A percentile compares a stretch with the other conserved stretches of the same genome.
Evolutionary conservation across 2,797 vertebrate genomes (phyloP).

Genomic region (Cryptoblepharus egeriae): DNA sequence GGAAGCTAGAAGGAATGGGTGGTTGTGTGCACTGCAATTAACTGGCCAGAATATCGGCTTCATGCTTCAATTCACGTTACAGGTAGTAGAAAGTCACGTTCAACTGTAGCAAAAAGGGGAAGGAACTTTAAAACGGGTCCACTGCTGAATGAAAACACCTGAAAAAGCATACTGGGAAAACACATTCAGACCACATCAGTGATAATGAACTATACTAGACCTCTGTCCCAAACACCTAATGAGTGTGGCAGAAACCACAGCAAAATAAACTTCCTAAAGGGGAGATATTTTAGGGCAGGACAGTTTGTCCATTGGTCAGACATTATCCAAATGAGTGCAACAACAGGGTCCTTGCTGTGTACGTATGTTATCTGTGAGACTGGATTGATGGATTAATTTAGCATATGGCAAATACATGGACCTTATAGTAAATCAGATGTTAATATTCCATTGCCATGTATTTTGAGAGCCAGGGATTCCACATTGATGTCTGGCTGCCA

Average conservation of each 20-base stretch:
- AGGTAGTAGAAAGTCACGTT: too few relatives aligned
- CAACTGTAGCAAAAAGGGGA: conserved; percentile 69
- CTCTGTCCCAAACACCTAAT: conserved; percentile 76
- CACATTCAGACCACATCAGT: conserved; percentile 76
- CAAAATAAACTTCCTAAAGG: conserved; percentile 78
- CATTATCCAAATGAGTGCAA: conserved; percentile 68
- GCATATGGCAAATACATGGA: too few relatives aligned
- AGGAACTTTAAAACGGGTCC: conserved; percentile 71
- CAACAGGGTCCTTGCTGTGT: conserved; percentile 46
- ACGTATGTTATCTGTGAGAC: background rate
- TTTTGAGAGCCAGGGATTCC: too few relatives aligned
- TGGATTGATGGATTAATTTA: too few relatives aligned
- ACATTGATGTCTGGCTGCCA: too few relatives aligned
- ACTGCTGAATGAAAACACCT: conserved; percentile 82
- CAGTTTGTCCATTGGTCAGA: conserved; percentile 50
- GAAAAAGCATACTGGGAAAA: conserved; percentile 69
- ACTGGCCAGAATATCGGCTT: background rate
- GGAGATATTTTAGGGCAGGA: conserved; percentile 64
- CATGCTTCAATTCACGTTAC: conserved; percentile 43
- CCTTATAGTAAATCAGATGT: too few relatives aligned
- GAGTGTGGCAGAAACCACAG: conserved; percentile 74
- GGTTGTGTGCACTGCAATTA: conserved; percentile 3
- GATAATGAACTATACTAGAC: conserved; percentile 74
- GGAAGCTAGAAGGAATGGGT: background rate
- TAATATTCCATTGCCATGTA: too few relatives aligned